A percentile compares a stretch with the other conserved stretches of the same genome.
phyloP scores from a whole-genome alignment of 2,888 invertebrate species.

The Rotaria magnacalcarata region DNA sequence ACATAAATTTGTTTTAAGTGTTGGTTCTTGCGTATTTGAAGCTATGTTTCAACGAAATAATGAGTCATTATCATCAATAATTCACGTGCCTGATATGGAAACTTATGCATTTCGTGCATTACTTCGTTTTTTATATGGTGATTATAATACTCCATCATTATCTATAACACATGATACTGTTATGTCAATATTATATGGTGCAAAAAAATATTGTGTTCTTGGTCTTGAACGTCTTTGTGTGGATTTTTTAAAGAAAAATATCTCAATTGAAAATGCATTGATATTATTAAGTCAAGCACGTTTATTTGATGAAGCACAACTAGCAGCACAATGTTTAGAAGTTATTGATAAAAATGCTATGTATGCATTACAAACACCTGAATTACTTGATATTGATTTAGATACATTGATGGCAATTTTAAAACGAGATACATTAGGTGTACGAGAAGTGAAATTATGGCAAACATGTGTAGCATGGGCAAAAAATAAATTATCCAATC shows the following conservation, averaged over 20 bases:
- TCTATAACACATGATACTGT: slow-evolving; percentile 78
- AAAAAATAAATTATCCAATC: slow-evolving; percentile 48
- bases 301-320: slow-evolving; percentile 75
- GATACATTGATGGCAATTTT: slow-evolving; percentile 73
- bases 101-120: slow-evolving; percentile 53
- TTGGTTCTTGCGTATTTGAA: slow-evolving; percentile 79
- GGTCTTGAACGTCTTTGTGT: slow-evolving; percentile 77
- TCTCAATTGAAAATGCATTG: slow-evolving; percentile 78
- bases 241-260: slow-evolving; percentile 70
- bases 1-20: slow-evolving; percentile 69
- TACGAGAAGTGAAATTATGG: slow-evolving; percentile 74
- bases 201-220: slow-evolving; percentile 79
- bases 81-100: slow-evolving; percentile 41
- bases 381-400: slow-evolving; percentile 76
- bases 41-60: slow-evolving; percentile 73
- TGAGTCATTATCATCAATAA: not conserved
- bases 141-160: slow-evolving; percentile 65
- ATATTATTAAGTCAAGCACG: slow-evolving; percentile 72
- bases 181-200: slow-evolving; percentile 78
- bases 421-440: slow-evolving; percentile 73
- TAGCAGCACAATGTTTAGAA: slow-evolving; percentile 75
- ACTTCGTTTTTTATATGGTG: slow-evolving; percentile 68
- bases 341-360: slow-evolving; percentile 77
- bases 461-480: slow-evolving; percentile 60
- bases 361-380: slow-evolving; percentile 73